Conservation (phyloP, 2,888 invertebrate species). For the Stenoptilia bipunctidactyla region DNA sequence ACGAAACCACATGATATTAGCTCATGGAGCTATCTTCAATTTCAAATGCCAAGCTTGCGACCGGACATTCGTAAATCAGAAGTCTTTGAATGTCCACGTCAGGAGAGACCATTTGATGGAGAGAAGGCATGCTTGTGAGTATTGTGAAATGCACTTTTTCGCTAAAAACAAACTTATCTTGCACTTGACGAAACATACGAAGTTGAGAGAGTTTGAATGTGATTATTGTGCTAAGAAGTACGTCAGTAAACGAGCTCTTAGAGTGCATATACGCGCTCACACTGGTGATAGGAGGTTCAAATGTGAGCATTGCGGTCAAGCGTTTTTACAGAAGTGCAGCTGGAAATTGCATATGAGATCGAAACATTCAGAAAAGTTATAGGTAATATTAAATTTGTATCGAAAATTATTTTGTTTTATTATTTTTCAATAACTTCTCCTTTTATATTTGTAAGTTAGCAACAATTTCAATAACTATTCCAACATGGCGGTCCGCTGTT, state of each 20-base stretch:
- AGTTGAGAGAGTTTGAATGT: too few relatives aligned
- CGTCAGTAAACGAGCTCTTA: slow-evolving; percentile 11
- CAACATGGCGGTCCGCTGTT: too few relatives aligned
- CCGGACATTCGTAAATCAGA: slow-evolving; percentile 19
- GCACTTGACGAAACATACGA: too few relatives aligned
- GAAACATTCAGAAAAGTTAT: slow-evolving; percentile 19
- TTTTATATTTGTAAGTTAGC: too few relatives aligned
- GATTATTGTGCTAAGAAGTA: slow-evolving; percentile 18
- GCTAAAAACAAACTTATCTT: too few relatives aligned
- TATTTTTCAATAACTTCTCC: too few relatives aligned
- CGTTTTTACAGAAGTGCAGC: slow-evolving; percentile 35
- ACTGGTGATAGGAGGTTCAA: slow-evolving; percentile 14
- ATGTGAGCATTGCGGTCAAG: slow-evolving; percentile 19
- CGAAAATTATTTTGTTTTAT: too few relatives aligned
- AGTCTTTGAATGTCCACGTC: slow-evolving; percentile 21
- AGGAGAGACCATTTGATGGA: slow-evolving; percentile 35
- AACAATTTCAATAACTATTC: too few relatives aligned
- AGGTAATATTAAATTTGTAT: too few relatives aligned
- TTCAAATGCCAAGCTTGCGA: slow-evolving; percentile 27
- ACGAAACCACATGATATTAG: too few relatives aligned
- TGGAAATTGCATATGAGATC: slow-evolving; percentile 45
- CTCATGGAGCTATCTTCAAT: too few relatives aligned
- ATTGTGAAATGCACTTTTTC: slow-evolving; percentile 26
- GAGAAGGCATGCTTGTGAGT: slow-evolving; percentile 21
- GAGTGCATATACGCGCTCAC: slow-evolving; percentile 13